These are phyloP conservation scores for Hyposoter dolosus DNA, from an alignment of 2,888 invertebrate species.

Conservation along the genomic window DNA sequence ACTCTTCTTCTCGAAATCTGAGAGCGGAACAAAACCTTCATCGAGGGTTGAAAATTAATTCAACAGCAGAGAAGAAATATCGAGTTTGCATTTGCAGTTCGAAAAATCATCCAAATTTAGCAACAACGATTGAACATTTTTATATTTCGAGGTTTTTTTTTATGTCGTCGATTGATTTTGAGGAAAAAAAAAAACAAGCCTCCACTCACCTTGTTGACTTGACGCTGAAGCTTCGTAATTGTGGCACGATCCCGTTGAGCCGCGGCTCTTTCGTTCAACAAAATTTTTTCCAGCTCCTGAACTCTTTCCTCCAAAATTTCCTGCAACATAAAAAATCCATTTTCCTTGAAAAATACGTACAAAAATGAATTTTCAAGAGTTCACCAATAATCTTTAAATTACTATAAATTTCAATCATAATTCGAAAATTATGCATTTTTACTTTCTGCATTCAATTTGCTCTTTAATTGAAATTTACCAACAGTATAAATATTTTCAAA, in stretches of 20 bases:
- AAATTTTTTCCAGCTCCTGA: conserved; percentile 79
- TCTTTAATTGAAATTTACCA: background rate
- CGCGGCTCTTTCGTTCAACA: conserved; percentile 79
- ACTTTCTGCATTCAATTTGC: background rate
- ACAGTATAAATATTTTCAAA: background rate
- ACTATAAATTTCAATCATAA: background rate
- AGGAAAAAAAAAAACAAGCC: conserved; percentile 2
- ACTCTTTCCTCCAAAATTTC: conserved; percentile 80
- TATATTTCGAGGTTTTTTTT: background rate
- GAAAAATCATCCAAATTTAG: background rate
- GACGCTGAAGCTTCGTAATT: conserved; percentile 81
- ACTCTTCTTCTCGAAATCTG: background rate
- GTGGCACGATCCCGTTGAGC: conserved; percentile 81
- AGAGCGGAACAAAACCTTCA: background rate
- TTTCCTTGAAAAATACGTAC: background rate
- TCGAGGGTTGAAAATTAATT: background rate
- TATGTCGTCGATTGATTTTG: background rate
- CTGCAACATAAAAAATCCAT: conserved; percentile 70
- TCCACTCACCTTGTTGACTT: conserved; percentile 79
- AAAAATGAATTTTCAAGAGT: background rate
- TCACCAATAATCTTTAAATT: background rate
- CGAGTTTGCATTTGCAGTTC: background rate
- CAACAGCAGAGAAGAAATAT: background rate
- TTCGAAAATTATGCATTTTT: background rate
- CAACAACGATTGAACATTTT: background rate